Evolutionary conservation across 2,113 vertebrate genomes (phyloP).

Genomic region (Caranx melampygus): DNA sequence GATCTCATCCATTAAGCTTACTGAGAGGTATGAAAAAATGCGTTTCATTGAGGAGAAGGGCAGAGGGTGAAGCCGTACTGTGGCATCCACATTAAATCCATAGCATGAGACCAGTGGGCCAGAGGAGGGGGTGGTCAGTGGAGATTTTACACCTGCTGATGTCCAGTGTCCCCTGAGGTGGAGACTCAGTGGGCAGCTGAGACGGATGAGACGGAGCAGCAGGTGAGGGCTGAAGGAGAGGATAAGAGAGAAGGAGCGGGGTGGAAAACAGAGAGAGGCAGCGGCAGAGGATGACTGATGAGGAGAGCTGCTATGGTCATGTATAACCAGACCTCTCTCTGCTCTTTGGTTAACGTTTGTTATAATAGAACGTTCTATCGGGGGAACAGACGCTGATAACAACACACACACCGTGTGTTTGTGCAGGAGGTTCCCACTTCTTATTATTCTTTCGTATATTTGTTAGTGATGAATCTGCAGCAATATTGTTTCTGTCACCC

Average conservation of each 20-base stretch:
- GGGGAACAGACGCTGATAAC: background rate
- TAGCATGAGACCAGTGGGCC: background rate
- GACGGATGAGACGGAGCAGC: constrained; percentile 10
- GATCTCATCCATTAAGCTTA: too few species aligned
- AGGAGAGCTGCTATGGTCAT: background rate
- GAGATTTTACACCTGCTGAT: constrained; percentile 1
- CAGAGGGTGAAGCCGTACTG: background rate
- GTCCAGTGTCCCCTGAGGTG: constrained; percentile 1
- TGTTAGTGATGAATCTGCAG: too few species aligned
- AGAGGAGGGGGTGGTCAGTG: background rate
- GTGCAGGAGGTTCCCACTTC: background rate
- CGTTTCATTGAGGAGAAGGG: background rate
- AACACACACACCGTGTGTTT: background rate
- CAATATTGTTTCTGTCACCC: too few species aligned
- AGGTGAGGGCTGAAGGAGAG: constrained; percentile 11
- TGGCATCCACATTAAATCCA: background rate
- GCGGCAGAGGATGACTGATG: constrained; percentile 15
- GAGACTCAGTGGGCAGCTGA: constrained; percentile 16
- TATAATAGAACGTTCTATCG: background rate
- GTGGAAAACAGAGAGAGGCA: background rate
- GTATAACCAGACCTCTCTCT: constrained; percentile 7
- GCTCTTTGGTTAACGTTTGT: background rate
- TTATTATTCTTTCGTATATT: too few species aligned
- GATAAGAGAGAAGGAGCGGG: constrained; percentile 4
- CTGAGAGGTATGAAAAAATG: too few species aligned